Base-by-base conservation (phyloP, 2,888 invertebrate genomes). In the Liodrosophila aerea region DNA sequence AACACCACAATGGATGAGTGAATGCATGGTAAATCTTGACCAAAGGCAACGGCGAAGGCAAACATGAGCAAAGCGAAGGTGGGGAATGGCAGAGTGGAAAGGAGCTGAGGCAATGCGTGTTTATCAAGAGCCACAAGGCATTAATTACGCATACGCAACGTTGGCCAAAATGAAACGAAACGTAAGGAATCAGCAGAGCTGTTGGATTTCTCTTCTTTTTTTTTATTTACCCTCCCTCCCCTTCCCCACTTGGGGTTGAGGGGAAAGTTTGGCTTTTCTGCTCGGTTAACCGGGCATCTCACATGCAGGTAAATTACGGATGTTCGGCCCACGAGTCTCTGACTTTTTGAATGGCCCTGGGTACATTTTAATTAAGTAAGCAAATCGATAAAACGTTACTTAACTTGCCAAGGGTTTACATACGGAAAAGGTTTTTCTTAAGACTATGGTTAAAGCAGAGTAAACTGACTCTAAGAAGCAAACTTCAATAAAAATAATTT, bases 71-170 rank as follows among this genome's bases (percentile, higher is more conserved):
- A 13, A 27, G 8, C 0, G 13, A 15, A 27, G 13, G 4, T n/a
- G 1, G 8, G 3, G 27, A 3, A 4, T 7, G 36, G 9, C 1
- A 11, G 22, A 3, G 30, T n/a, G 22, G 22, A 22, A 22, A 22
- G 3, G 22, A 5, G 2, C 3, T 11, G 9, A 40, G 22, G 39
- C 40, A 33, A 53, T 34, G 31, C 73, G 68, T 64, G 82, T 82
- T 82, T 78, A 76, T 82, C 71, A 57, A 68, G 52, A 67, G 62
- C 76, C 72, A 59, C 60, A 65, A 52, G 76, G 81, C 77, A 76
- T 81, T 78, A 78, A 78, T 78, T 78, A 84, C 84, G 81, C 64
- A 78, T 78, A 78, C 77, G 73, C 71, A 67, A 60, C 74, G 53
- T 81, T 65, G 76, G 49, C 74, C 69, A 57, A 43, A 43, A 29